A percentile compares a stretch with the other conserved stretches of the same genome.
Evolutionary conservation across 2,113 vertebrate genomes (phyloP).

Genomic region (Sinocyclocheilus rhinocerous): DNA sequence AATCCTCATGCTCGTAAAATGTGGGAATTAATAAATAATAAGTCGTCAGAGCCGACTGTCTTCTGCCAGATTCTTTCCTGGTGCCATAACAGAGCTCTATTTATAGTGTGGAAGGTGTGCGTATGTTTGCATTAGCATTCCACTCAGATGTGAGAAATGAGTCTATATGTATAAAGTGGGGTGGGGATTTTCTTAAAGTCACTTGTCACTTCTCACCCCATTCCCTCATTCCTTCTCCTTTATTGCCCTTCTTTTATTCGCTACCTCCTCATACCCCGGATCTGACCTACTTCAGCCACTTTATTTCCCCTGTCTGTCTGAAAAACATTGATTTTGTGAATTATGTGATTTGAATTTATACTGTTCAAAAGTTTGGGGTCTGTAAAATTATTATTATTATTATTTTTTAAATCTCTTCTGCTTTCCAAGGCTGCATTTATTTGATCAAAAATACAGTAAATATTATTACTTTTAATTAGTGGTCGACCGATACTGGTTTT

Average conservation of each 20-base stretch:
- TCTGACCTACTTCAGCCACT: background rate
- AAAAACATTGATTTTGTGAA: background rate
- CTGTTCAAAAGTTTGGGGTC: background rate
- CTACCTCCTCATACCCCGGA: background rate
- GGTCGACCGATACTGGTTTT: no score
- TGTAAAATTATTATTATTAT: no score
- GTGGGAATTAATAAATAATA: constrained; percentile 76
- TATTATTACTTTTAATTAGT: no score
- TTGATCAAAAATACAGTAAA: background rate
- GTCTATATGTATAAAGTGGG: background rate
- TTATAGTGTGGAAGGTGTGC: constrained; percentile 58
- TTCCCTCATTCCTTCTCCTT: background rate
- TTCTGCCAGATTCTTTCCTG: constrained; percentile 74
- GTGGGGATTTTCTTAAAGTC: background rate
- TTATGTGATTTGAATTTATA: background rate
- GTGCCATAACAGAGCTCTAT: constrained; percentile 67
- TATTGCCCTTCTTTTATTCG: background rate
- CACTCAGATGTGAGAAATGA: background rate
- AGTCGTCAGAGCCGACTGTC: constrained; percentile 68
- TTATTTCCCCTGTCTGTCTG: background rate
- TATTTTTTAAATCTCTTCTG: background rate
- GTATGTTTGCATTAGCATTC: constrained; percentile 41
- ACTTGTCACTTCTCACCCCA: background rate
- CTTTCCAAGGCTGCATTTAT: background rate
- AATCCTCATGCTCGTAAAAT: constrained; percentile 74